A percentile compares a stretch with the other conserved stretches of the same genome.
Evolutionary conservation across 2,113 vertebrate genomes (phyloP).

Genomic region (Petaurus breviceps): DNA sequence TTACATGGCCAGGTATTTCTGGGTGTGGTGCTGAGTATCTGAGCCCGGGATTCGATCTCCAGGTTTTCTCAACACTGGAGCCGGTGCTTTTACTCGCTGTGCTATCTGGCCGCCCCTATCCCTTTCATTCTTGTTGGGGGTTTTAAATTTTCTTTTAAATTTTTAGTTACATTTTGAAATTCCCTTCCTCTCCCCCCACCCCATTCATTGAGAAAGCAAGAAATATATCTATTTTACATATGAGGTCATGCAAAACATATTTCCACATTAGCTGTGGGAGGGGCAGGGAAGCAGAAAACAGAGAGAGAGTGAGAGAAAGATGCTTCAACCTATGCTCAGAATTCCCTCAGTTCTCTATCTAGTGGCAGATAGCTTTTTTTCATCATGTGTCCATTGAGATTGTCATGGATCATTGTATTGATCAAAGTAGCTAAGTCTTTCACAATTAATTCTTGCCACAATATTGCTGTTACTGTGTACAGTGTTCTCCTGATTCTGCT

Average conservation of each 20-base stretch:
- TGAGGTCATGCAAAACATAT: background rate
- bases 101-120: too few species aligned
- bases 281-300: background rate
- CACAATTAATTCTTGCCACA: background rate
- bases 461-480: background rate
- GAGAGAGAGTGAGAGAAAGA: background rate
- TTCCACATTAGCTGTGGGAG: background rate
- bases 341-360: background rate
- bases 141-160: background rate
- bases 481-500: background rate
- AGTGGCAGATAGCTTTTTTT: background rate
- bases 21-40: too few species aligned
- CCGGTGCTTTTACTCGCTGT: too few species aligned
- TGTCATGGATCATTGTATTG: background rate
- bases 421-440: background rate
- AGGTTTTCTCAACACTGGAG: too few species aligned
- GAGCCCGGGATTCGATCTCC: too few species aligned
- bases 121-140: background rate
- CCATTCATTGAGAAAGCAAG: background rate
- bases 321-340: background rate
- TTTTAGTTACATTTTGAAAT: background rate
- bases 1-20: too few species aligned
- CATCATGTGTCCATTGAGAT: background rate
- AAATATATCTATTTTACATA: background rate
- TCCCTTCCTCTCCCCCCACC: too few species aligned